Percentiles rank a stretch among this genome's conserved stretches.
Evolutionary conservation across 2,797 vertebrate genomes (phyloP).

Genomic region (Kryptopterus vitreolus): DNA sequence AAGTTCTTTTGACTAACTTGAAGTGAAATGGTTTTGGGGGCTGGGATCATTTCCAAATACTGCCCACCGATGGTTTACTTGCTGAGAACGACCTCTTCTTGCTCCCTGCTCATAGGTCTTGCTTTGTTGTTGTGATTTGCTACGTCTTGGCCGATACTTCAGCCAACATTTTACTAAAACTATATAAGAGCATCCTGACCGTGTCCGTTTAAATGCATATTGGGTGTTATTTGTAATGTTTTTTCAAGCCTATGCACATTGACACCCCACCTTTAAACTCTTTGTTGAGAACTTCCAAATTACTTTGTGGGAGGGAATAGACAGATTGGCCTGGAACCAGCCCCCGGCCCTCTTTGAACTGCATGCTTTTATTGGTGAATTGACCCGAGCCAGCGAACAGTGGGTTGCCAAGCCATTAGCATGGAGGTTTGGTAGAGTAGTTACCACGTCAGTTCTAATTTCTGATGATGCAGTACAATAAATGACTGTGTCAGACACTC

Average conservation of each 20-base stretch:
- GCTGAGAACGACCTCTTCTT: slow-evolving; percentile 24
- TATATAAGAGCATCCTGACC: neutral
- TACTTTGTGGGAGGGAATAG: neutral
- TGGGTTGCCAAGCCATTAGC: slow-evolving; percentile 13
- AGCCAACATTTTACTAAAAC: neutral
- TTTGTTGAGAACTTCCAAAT: slow-evolving; percentile 11
- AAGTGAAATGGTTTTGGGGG: slow-evolving; percentile 9
- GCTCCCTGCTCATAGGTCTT: slow-evolving; percentile 8
- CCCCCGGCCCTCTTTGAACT: slow-evolving; percentile 25
- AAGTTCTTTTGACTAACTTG: slow-evolving; percentile 18
- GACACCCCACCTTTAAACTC: slow-evolving; percentile 1
- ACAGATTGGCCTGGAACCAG: slow-evolving; percentile 28
- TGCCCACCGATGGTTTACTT: slow-evolving; percentile 21
- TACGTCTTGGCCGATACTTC: neutral
- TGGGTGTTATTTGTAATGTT: slow-evolving; percentile 17
- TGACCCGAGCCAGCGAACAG: slow-evolving; percentile 2
- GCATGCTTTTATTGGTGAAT: slow-evolving; percentile 7
- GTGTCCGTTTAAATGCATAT: neutral
- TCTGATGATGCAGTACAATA: neutral
- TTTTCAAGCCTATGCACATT: slow-evolving; percentile 1
- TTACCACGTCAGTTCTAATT: slow-evolving; percentile 1
- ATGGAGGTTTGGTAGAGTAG: slow-evolving; percentile 18
- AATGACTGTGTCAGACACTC: neutral
- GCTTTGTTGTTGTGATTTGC: slow-evolving; percentile 35
- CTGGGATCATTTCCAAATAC: neutral